Conservation (phyloP, 2,797 vertebrate genomes). For the Anguilla obscura region DNA sequence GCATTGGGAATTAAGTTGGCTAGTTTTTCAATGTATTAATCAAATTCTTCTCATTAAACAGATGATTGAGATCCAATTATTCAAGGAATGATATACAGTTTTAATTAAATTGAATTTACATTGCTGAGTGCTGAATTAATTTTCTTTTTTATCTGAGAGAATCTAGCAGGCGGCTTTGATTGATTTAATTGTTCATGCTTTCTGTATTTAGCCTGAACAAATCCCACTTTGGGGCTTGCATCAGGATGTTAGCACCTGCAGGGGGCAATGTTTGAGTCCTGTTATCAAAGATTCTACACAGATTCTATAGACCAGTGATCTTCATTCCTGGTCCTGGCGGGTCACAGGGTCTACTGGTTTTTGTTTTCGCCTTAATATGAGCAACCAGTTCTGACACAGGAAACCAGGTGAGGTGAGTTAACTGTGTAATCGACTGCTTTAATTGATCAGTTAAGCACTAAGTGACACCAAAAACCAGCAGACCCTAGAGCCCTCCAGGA, state of each 20-base stretch:
- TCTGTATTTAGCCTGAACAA: constrained; percentile 32
- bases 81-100: constrained; percentile 59
- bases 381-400: too few relatives aligned
- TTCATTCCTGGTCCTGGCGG: too few relatives aligned
- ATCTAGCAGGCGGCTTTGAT: constrained; percentile 48
- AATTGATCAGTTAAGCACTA: too few relatives aligned
- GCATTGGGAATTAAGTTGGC: constrained; percentile 11
- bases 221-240: background rate
- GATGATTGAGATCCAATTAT: constrained; percentile 70
- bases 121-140: constrained; percentile 57
- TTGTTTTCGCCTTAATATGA: too few relatives aligned
- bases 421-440: too few relatives aligned
- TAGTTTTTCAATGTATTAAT: constrained; percentile 52
- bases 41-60: constrained; percentile 67
- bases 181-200: constrained; percentile 52
- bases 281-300: background rate
- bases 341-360: too few relatives aligned
- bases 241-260: constrained; percentile 35
- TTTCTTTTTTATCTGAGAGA: constrained; percentile 51
- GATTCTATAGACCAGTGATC: background rate
- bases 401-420: too few relatives aligned
- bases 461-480: too few relatives aligned
- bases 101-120: constrained; percentile 65
- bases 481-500: too few relatives aligned
- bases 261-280: constrained; percentile 42